Evolutionary conservation across 2,113 vertebrate species (phyloP), one percentile per base, ranked within the genome.

Genomic region (Suricata suricatta): DNA sequence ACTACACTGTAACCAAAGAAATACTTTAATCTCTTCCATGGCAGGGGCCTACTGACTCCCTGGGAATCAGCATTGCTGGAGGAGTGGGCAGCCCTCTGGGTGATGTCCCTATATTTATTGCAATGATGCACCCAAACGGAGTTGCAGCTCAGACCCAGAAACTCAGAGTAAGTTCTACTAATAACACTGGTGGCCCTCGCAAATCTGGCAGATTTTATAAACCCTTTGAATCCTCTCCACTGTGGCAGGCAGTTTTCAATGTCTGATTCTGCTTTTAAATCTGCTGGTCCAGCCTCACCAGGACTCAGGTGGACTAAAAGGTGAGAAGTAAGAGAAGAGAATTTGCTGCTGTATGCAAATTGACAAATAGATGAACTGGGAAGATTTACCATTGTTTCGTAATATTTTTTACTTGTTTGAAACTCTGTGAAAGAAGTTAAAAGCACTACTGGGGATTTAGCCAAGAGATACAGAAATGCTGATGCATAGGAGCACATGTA

Each of bases 41-140:
- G 83, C 98, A 99, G 99, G 99, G 98, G 2, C 99, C 99, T 79
- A 44, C 94, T 21, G 99, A 99, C 94, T 99, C 99, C 14, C 82
- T 99, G 97, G 99, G 99, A 25, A 98, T 99, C 98, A 99, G 99
- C 92, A 99, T 99, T 98, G 99, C 99, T 25, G 99, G 99, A 54
- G 99, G 99, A n/a, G 98, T 99, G 81, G 99, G 99, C 93, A 99
- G 99, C 98, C 99, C 99, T 1, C 99, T 99, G 63, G 99, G 99
- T 2, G 99, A 99, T 71, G 99, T 99, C 85, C 99, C 99, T 23
- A 99, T 99, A 97, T 99, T 99, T 97, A 99, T 99, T 92, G 99
- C 99, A 83, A 99, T 99, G 99, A 99, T 99, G 99, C 99, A 99
- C 92, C 99, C 99, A 0, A 99, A 99, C 44, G 99, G 99, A 96